Conservation (phyloP, 2,113 vertebrate species). For the Heteronetta atricapilla region DNA sequence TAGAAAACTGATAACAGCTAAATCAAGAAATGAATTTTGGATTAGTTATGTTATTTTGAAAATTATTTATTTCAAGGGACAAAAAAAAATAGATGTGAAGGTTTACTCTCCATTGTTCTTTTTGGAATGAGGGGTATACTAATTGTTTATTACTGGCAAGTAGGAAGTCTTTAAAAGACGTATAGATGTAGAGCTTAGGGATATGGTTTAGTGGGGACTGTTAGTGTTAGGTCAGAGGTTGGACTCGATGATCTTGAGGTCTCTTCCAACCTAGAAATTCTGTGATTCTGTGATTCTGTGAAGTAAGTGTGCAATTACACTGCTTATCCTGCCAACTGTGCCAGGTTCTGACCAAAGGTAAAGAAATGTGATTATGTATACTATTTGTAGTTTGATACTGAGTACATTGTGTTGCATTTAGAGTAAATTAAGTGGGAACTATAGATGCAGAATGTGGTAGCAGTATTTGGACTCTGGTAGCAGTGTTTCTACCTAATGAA, state of each 20-base stretch:
- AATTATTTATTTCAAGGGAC: neutral
- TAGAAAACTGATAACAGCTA: neutral
- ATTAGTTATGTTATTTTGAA: neutral
- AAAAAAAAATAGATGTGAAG: neutral
- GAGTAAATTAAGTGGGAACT: neutral
- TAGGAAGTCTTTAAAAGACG: too few relatives aligned
- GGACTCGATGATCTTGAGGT: too few relatives aligned
- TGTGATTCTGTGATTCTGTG: too few relatives aligned
- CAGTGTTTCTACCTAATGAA: neutral
- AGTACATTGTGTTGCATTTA: neutral
- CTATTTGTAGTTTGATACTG: neutral
- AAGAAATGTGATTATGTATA: neutral
- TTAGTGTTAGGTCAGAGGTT: too few relatives aligned
- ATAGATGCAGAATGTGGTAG: neutral
- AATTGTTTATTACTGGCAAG: neutral
- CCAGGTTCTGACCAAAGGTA: neutral
- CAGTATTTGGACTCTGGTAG: neutral
- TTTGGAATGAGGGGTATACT: neutral
- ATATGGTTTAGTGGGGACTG: too few relatives aligned
- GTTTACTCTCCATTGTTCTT: neutral
- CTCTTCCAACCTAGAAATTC: too few relatives aligned
- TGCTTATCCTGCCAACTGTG: neutral
- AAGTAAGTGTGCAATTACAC: neutral
- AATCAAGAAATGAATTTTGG: neutral
- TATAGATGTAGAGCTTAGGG: too few relatives aligned